phyloP scores from a whole-genome alignment of 2,113 vertebrate species.

The Perognathus longimembris region DNA sequence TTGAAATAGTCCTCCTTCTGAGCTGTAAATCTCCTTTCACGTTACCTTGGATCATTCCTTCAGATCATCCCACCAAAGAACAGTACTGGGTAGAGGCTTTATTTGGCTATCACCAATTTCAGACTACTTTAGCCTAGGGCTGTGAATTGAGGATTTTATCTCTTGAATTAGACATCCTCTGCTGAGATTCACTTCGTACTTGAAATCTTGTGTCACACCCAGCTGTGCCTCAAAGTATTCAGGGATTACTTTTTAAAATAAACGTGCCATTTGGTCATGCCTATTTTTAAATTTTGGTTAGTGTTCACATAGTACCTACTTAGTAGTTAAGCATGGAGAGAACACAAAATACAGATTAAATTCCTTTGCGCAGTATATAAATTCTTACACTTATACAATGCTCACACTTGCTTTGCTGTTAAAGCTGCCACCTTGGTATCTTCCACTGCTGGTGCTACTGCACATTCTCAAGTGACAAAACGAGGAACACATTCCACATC shows the following conservation, averaged over 20 bases:
- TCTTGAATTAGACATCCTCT: background rate
- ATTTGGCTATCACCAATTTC: background rate
- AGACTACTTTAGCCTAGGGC: background rate
- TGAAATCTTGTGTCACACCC: constrained; percentile 1
- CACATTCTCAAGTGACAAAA: constrained; percentile 73
- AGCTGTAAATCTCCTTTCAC: background rate
- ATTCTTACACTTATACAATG: constrained; percentile 63
- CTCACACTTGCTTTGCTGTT: constrained; percentile 67
- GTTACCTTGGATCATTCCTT: background rate
- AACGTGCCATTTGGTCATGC: background rate
- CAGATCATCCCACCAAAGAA: background rate
- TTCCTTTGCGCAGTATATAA: constrained; percentile 58
- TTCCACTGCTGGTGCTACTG: constrained; percentile 64
- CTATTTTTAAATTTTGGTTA: background rate
- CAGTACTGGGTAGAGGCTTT: background rate
- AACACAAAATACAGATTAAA: constrained; percentile 39
- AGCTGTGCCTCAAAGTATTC: background rate
- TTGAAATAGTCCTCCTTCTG: background rate
- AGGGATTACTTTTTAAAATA: background rate
- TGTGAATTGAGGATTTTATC: background rate
- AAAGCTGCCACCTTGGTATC: constrained; percentile 77
- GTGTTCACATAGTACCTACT: background rate
- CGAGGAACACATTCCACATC: constrained; percentile 52
- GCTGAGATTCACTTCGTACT: constrained; percentile 21
- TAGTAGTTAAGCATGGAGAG: constrained; percentile 60